Evolutionary conservation across 2,797 vertebrate genomes (phyloP).

Genomic region (Gambusia yucatana): DNA sequence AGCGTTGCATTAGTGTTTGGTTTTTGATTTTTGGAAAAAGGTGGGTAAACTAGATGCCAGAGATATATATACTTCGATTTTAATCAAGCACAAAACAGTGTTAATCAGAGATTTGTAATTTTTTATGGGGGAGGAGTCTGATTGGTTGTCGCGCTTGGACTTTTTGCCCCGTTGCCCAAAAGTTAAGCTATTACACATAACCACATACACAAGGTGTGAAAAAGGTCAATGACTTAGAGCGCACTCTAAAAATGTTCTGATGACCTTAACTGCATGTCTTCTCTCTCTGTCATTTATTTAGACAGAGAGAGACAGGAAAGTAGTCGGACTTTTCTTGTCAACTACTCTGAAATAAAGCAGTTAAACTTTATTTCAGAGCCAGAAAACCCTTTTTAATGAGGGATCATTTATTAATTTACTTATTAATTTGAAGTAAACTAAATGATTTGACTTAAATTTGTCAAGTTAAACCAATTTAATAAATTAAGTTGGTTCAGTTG

Average conservation of each 20-base stretch:
- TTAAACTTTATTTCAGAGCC: too few species aligned
- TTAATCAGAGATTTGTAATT: not conserved
- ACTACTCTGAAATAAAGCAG: too few species aligned
- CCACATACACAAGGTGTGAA: not conserved
- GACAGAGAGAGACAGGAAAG: too few species aligned
- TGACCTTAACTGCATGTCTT: too few species aligned
- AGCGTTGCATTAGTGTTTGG: not conserved
- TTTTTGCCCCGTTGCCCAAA: not conserved
- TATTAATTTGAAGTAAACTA: too few species aligned
- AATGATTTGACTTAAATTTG: too few species aligned
- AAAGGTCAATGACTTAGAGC: not conserved
- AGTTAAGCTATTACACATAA: not conserved
- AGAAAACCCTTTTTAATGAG: too few species aligned
- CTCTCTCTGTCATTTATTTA: too few species aligned
- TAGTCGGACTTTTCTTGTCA: too few species aligned
- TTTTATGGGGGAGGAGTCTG: not conserved
- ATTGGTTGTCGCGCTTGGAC: not conserved
- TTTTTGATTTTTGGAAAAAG: not conserved
- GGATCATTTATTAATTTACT: too few species aligned
- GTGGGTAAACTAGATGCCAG: not conserved
- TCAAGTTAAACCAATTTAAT: too few species aligned
- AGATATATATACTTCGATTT: not conserved
- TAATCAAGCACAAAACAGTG: not conserved
- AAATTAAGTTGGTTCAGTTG: not conserved
- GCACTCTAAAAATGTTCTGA: too few species aligned